Conservation (phyloP, 2,113 vertebrate genomes). For the Sialia sialis region DNA sequence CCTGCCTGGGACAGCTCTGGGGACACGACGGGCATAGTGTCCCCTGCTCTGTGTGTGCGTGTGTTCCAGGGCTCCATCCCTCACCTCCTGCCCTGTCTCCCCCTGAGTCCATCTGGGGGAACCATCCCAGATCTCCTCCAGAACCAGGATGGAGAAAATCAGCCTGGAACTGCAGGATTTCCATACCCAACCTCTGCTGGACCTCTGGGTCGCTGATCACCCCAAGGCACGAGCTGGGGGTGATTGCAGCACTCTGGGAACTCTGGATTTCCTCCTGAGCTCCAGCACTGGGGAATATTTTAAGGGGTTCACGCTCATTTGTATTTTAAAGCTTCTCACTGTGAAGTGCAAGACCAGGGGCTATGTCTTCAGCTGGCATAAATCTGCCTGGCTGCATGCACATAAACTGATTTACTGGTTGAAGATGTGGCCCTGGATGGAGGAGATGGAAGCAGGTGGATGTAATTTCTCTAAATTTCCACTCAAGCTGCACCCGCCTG, state of each 20-base stretch:
- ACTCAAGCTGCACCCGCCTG: constrained; percentile 55
- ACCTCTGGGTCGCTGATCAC: not conserved
- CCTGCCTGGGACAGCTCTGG: too few relatives aligned
- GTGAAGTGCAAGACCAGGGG: constrained; percentile 29
- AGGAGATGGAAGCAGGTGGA: constrained; percentile 52
- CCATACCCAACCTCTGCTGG: not conserved
- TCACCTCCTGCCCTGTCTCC: not conserved
- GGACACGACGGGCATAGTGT: too few relatives aligned
- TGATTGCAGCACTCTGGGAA: not conserved
- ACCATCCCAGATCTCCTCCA: not conserved
- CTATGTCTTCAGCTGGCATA: constrained; percentile 39
- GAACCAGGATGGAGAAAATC: not conserved
- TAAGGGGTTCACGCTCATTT: constrained; percentile 55
- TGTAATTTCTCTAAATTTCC: constrained; percentile 60
- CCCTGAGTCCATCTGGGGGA: rapidly evolving
- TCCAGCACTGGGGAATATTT: not conserved
- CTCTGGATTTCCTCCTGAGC: not conserved
- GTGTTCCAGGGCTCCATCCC: not conserved
- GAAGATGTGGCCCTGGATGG: constrained; percentile 30
- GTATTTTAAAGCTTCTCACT: constrained; percentile 63
- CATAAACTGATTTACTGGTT: constrained; percentile 51
- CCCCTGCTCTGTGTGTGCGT: not conserved
- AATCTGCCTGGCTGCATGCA: constrained; percentile 30
- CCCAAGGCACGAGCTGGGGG: not conserved
- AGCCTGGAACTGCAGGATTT: not conserved